These are phyloP conservation scores for Sitta europaea DNA, from an alignment of 2,113 vertebrate genomes.

Conservation along the genomic window DNA sequence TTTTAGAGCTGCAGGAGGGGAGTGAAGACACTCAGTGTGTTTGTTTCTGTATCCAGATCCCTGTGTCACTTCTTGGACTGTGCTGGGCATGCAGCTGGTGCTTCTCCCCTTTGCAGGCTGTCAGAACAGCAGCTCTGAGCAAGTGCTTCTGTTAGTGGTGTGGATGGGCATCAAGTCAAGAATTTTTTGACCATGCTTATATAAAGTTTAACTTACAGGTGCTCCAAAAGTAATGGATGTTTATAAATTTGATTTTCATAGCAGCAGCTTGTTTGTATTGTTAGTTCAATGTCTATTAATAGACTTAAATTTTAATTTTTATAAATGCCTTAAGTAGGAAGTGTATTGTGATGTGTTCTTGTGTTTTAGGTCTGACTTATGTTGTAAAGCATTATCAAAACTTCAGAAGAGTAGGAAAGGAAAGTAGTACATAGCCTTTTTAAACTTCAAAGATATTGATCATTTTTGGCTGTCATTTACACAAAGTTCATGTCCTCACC, in stretches of 20 bases:
- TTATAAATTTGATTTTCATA: not conserved
- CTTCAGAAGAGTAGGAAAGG: not conserved
- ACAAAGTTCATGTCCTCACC: not conserved
- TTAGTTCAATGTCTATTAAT: not conserved
- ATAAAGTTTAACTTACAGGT: not conserved
- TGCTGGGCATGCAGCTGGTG: not conserved
- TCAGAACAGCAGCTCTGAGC: not conserved
- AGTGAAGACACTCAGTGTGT: rapidly evolving
- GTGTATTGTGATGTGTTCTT: not conserved
- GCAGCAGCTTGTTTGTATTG: not conserved
- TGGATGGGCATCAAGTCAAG: not conserved
- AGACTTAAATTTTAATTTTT: not conserved
- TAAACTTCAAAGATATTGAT: not conserved
- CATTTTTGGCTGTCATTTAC: not conserved
- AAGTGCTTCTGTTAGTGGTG: rapidly evolving
- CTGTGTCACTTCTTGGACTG: rapidly evolving
- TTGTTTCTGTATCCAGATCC: rapidly evolving
- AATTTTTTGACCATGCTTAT: not conserved
- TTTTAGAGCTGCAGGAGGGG: not conserved
- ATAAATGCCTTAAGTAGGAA: not conserved
- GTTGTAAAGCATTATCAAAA: not conserved
- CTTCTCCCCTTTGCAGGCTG: not conserved
- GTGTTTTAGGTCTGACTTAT: not conserved
- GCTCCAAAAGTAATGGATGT: not conserved
- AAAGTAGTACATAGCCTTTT: not conserved